Evolutionary conservation across 2,888 invertebrate genomes (phyloP).

Genomic region (Tenodera sinensis): DNA sequence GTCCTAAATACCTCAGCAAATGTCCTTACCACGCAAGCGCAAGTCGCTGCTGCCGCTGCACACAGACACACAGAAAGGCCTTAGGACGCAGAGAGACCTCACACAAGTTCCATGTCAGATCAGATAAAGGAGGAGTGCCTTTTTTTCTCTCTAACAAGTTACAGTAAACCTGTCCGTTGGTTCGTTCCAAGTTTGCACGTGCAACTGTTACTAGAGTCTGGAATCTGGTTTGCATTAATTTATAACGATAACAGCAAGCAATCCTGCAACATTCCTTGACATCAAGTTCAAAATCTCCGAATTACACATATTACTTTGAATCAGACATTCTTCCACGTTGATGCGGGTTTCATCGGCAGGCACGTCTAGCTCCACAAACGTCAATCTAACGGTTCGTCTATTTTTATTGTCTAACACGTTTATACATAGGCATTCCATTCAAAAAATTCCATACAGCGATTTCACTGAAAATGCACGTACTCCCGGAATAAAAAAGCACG

Average conservation of each 20-base stretch:
- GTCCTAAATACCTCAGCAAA: background rate
- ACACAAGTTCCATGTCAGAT: background rate
- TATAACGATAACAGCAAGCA: background rate
- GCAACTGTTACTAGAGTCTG: background rate
- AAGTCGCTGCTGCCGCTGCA: too few relatives aligned
- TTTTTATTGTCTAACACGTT: too few relatives aligned
- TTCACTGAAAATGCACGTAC: too few relatives aligned
- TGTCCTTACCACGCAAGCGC: background rate
- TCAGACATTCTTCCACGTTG: too few relatives aligned
- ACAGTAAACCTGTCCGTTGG: background rate
- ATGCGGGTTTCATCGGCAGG: too few relatives aligned
- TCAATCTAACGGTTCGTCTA: too few relatives aligned
- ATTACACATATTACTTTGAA: too few relatives aligned
- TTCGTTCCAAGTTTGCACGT: background rate
- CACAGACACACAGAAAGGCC: background rate
- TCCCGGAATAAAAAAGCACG: too few relatives aligned
- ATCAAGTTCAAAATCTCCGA: background rate
- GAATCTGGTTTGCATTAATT: background rate
- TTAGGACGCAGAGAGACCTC: background rate
- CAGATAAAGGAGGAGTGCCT: background rate
- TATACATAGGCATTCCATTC: too few relatives aligned
- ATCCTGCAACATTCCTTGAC: background rate
- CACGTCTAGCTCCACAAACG: too few relatives aligned
- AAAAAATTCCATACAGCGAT: too few relatives aligned
- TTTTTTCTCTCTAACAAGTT: background rate